Evolutionary conservation across 2,888 invertebrate genomes (phyloP), one percentile per base, ranked within the genome.

Genomic region (Lagria hirta): DNA sequence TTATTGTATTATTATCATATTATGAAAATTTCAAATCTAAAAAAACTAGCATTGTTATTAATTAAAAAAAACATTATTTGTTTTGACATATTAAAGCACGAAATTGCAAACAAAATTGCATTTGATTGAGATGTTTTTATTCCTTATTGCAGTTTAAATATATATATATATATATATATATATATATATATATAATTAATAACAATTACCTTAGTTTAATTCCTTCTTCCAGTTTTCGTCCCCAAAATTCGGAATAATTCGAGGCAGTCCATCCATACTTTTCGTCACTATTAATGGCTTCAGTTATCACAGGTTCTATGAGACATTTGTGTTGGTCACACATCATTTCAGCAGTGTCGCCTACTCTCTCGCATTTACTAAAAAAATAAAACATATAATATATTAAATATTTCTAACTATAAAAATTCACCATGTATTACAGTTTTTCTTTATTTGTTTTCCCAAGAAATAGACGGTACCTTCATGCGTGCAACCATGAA

Each of bases 241-340:
- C 90, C 82, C 86, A 88, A 72, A 95, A 93, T 64, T 84, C 75
- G 0, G 86, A 76, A 69, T 95, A 89, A 71, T 90, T 93, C 20
- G 77, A 72, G 0, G 93, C 88, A 4, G 75, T 74, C 95, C 95
- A 96, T 48, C 85, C 84, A 50, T 75, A 71, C 16, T 45, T 51
- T 1, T 62, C 22, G 43, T 75, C 67, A 8, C 77, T 69, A 65
- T 89, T 86, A 8, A 96, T 78, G 1, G 78, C 75, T 1, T 78
- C 64, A 4, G 92, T 73, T 13, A 93, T 72, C 1, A 82, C 78
- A 1, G 80, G 74, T 49, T 86, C 86, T 43, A 92, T 79, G 7
- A 96, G 69, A 62, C 96, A 96, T 2, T 77, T 71, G 52, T 89
- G 81, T 0, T 73, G 65, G 41, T 85, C 83, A 70, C 93, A 95